Evolutionary conservation across 1,140 invertebrate species (phyloP), one percentile per base, ranked within the genome.

Genomic region (Macrosteles quadrilineatus): DNA sequence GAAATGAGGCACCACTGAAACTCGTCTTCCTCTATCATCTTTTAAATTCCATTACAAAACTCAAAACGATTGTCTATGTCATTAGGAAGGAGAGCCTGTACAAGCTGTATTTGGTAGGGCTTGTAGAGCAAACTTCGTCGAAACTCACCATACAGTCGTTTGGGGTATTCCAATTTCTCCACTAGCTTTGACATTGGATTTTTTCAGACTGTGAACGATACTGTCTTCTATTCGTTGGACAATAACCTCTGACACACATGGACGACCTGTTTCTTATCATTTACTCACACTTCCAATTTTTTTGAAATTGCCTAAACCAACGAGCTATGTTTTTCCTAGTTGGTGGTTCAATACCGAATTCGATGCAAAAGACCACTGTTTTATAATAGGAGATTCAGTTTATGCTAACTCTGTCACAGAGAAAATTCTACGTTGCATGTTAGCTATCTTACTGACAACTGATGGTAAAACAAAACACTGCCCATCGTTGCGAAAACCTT

Each of bases 21-120:
- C 25, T 43, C 30, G 45, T 59, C 63, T 57, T 71, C 64, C 65
- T 67, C 64, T 47, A 71, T 71, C 43, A 27, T 63, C 57, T 40
- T 47, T 67, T 55, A 45, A 63, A 71, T 53, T 30, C 21, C 1
- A 43, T 11, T 53, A 71, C 45, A 67, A 67, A 67, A 67, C 55
- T 67, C 70, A 50, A 71, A 4, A 71, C 29, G 43, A 47, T 67
- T 71, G 27, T 21, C 64, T 71, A 53, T 71, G 69, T 67, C 69
- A 71, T 62, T 40, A 12, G 21, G 27, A 43, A 27, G 50, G 2
- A 71, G 70, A 40, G 65, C 55, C 66, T 71, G 70, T 30, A 68
- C 25, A 27, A 71, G 32, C 2, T 68, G 66, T 31, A 71, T 6
- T 31, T 55, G 59, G 57, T 64, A 72, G 0, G 67, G 62, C 36